Percentiles rank a stretch among this genome's conserved stretches.
Evolutionary conservation across 1,140 invertebrate genomes (phyloP).

Genomic region (Diachasmimorpha longicaudata): DNA sequence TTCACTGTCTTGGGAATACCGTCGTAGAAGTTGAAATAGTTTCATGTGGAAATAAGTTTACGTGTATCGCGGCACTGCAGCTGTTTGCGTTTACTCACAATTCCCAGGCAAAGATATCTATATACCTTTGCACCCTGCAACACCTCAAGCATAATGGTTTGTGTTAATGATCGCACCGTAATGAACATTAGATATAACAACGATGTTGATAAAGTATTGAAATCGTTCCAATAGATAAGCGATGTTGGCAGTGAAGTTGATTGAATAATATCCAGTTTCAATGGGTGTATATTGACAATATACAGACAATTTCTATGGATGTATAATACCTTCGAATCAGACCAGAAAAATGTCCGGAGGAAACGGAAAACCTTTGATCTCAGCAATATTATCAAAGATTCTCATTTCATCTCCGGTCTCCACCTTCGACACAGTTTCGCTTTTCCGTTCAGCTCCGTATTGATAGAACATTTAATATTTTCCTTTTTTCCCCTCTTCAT

Average conservation of each 20-base stretch:
- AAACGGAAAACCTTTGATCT: background rate
- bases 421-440: background rate
- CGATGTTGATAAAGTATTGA: background rate
- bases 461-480: background rate
- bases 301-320: background rate
- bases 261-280: background rate
- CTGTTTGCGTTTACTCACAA: slow-evolving; percentile 37
- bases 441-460: background rate
- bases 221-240: background rate
- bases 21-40: slow-evolving; percentile 39
- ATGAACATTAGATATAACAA: background rate
- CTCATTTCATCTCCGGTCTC: background rate
- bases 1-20: slow-evolving; percentile 44
- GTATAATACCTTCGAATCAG: background rate
- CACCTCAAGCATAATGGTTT: background rate
- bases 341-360: background rate
- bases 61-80: slow-evolving; percentile 48
- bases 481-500: background rate
- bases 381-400: background rate
- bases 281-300: background rate
- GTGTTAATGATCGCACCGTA: background rate
- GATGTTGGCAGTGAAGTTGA: background rate
- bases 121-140: background rate
- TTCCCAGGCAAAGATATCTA: slow-evolving; percentile 28
- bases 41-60: slow-evolving; percentile 46